Conservation (phyloP, 2,797 vertebrate species). For the Arremon aurantiirostris region DNA sequence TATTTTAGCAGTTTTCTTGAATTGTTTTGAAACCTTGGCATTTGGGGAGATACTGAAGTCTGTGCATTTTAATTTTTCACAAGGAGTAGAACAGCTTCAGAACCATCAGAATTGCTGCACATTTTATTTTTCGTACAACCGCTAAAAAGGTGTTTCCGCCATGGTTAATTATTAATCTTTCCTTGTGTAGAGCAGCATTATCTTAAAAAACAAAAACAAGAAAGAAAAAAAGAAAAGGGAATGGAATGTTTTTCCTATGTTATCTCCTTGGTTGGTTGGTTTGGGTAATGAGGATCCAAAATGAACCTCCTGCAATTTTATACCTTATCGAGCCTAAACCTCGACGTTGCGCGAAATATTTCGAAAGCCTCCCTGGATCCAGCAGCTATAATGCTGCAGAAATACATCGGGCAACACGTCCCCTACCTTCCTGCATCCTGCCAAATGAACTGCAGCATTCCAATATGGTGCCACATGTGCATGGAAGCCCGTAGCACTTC, state of each 20-base stretch:
- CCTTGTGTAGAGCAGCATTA: constrained; percentile 9
- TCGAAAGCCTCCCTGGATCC: constrained; percentile 8
- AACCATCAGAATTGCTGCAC: neutral
- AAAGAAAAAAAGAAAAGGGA: neutral
- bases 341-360: neutral
- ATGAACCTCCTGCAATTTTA: constrained; percentile 42
- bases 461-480: constrained; percentile 92
- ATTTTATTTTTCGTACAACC: neutral
- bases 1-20: neutral
- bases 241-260: constrained; percentile 24
- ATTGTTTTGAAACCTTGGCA: neutral
- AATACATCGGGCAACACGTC: constrained; percentile 55
- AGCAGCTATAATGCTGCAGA: neutral
- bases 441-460: constrained; percentile 88
- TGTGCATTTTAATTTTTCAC: constrained; percentile 9
- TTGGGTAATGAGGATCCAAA: constrained; percentile 63
- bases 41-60: neutral
- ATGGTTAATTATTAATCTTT: constrained; percentile 59
- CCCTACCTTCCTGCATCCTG: constrained; percentile 79
- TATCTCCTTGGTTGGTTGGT: constrained; percentile 59
- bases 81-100: neutral
- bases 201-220: neutral
- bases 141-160: neutral
- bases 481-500: constrained; percentile 76
- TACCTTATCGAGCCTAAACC: neutral